These are phyloP conservation scores for Danio kyathit DNA, from an alignment of 2,797 vertebrate genomes.

Conservation along the genomic window DNA sequence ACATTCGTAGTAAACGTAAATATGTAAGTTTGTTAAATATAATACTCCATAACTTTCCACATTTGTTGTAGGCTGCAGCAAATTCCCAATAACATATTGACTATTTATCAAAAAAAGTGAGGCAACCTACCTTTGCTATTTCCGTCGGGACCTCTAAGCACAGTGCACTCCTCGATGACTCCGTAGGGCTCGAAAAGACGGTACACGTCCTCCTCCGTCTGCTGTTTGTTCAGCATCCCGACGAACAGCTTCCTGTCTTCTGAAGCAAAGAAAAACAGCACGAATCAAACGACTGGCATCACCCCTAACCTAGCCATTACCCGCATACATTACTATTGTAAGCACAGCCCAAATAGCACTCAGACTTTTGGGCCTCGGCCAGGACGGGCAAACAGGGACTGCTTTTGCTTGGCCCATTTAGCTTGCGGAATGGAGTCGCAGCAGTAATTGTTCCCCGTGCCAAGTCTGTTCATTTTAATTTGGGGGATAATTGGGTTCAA, in stretches of 20 bases:
- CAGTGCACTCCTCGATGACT: constrained; percentile 97
- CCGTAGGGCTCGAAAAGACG: constrained; percentile 98
- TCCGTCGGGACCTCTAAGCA: constrained; percentile 95
- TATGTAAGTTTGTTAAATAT: no score
- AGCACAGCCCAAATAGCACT: constrained; percentile 42
- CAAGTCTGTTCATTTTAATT: constrained; percentile 76
- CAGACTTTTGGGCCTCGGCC: constrained; percentile 47
- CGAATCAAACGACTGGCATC: constrained; percentile 19
- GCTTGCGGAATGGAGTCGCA: constrained; percentile 59
- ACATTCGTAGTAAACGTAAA: no score
- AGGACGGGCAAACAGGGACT: constrained; percentile 40
- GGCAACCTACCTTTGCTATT: constrained; percentile 94
- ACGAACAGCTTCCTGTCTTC: constrained; percentile 99
- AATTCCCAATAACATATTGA: background rate
- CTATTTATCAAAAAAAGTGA: background rate
- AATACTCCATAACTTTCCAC: no score
- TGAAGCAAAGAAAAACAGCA: constrained; percentile 74
- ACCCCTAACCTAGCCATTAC: constrained; percentile 39
- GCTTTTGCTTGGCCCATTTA: constrained; percentile 65
- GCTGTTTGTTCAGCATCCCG: constrained; percentile 99
- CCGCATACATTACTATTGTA: constrained; percentile 28
- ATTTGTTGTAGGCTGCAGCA: no score
- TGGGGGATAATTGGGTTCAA: constrained; percentile 70
- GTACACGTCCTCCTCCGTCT: constrained; percentile 98
- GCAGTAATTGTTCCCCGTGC: constrained; percentile 64